These are phyloP conservation scores for Enteromius thamalakanensis DNA, from an alignment of 2,797 vertebrate genomes.

Conservation along the genomic window DNA sequence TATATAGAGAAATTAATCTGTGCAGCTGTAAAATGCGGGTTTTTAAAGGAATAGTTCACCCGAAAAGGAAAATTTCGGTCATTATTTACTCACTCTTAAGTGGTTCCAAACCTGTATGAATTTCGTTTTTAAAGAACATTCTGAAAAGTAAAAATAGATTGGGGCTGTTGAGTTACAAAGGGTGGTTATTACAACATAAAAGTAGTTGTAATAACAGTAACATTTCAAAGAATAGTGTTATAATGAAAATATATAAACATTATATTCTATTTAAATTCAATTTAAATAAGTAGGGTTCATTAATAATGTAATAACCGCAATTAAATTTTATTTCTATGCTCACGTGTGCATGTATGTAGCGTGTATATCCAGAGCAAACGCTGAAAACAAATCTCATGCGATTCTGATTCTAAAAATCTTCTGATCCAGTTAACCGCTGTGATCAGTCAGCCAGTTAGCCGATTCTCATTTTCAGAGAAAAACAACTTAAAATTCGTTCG, in stretches of 20 bases:
- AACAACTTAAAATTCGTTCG: not conserved
- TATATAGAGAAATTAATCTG: conserved; percentile 22
- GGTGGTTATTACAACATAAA: not conserved
- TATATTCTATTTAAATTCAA: not conserved
- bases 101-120: conserved; percentile 16
- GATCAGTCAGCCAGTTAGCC: not conserved
- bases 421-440: not conserved
- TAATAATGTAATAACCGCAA: not conserved
- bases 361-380: not conserved
- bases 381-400: not conserved
- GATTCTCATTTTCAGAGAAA: not conserved
- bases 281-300: not conserved
- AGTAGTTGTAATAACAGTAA: not conserved
- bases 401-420: not conserved
- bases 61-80: conserved; percentile 11
- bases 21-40: conserved; percentile 23
- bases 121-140: not conserved
- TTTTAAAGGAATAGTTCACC: conserved; percentile 1
- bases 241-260: too few relatives aligned
- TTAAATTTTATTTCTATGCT: not conserved
- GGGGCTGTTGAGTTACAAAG: not conserved
- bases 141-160: not conserved
- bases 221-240: not conserved
- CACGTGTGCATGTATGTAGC: not conserved
- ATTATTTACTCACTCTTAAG: not conserved